These are phyloP conservation scores for Motacilla tschutschensis DNA, from an alignment of 2,113 vertebrate species.

Conservation along the genomic window DNA sequence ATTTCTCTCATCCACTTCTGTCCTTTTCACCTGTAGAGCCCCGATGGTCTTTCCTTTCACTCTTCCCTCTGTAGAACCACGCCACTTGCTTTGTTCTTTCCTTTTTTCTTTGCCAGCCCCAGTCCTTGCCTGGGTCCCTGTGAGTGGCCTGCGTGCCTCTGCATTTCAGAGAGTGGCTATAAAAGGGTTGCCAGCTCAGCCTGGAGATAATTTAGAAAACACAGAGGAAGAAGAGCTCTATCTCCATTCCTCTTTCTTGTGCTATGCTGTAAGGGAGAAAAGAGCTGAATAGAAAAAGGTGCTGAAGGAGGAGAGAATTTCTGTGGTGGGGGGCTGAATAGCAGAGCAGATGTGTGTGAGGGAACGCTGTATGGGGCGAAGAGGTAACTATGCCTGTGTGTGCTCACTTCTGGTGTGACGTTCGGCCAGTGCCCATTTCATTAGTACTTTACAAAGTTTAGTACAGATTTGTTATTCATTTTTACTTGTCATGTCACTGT, in stretches of 20 bases:
- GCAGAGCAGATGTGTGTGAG: fast-evolving
- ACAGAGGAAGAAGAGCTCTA: neutral
- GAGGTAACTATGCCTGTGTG: neutral
- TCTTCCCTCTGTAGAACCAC: neutral
- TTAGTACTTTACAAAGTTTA: neutral
- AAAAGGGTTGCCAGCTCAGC: neutral
- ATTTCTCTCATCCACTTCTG: neutral
- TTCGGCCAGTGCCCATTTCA: neutral
- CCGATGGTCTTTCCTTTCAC: neutral
- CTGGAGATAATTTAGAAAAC: neutral
- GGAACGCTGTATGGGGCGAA: neutral
- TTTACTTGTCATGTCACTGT: neutral
- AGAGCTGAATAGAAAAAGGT: neutral
- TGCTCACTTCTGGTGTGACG: neutral
- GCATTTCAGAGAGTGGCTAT: neutral
- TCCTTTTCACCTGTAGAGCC: neutral
- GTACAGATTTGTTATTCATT: neutral
- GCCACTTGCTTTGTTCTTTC: neutral
- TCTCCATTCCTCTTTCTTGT: neutral
- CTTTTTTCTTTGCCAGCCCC: neutral
- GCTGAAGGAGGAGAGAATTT: neutral
- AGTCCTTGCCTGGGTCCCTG: neutral
- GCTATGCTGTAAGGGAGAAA: neutral
- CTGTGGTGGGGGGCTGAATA: fast-evolving
- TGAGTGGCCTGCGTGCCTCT: fast-evolving